Conservation (phyloP, 2,888 invertebrate genomes). For the Himalopsyche japonica region DNA sequence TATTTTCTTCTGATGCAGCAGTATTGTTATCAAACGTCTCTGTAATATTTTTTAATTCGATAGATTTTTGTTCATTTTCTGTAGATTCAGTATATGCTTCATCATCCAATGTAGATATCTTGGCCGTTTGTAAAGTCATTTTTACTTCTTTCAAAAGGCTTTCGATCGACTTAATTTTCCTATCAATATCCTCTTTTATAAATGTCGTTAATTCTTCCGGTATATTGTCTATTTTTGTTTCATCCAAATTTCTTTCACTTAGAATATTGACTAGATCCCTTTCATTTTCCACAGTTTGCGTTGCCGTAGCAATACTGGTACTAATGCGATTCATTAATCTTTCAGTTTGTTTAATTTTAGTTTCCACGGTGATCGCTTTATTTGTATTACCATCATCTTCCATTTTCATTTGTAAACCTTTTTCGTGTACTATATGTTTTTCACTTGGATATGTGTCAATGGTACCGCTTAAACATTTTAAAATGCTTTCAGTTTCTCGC, state of each 20-base stretch:
- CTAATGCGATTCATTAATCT: constrained; percentile 19
- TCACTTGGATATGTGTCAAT: constrained; percentile 46
- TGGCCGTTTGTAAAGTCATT: constrained; percentile 52
- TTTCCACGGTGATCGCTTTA: constrained; percentile 4
- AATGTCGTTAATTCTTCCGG: background rate
- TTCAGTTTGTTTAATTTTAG: constrained; percentile 32
- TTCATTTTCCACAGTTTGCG: background rate
- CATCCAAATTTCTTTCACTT: background rate
- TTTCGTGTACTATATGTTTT: constrained; percentile 36
- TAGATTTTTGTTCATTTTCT: background rate
- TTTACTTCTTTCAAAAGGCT: constrained; percentile 56
- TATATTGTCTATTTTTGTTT: background rate
- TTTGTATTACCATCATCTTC: background rate
- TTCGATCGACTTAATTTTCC: constrained; percentile 57
- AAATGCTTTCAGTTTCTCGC: constrained; percentile 44
- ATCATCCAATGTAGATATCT: constrained; percentile 43
- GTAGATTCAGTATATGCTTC: background rate
- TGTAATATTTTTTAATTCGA: background rate
- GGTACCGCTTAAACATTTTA: constrained; percentile 50
- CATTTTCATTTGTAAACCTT: background rate
- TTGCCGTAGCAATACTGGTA: background rate
- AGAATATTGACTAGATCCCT: background rate
- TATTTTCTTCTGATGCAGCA: constrained; percentile 19
- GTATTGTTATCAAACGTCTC: background rate
- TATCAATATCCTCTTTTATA: constrained; percentile 56